A percentile compares a stretch with the other conserved stretches of the same genome.
These are phyloP conservation scores for Eulemur macaco DNA, from an alignment of 2,113 vertebrate species.

Conservation along the genomic window DNA sequence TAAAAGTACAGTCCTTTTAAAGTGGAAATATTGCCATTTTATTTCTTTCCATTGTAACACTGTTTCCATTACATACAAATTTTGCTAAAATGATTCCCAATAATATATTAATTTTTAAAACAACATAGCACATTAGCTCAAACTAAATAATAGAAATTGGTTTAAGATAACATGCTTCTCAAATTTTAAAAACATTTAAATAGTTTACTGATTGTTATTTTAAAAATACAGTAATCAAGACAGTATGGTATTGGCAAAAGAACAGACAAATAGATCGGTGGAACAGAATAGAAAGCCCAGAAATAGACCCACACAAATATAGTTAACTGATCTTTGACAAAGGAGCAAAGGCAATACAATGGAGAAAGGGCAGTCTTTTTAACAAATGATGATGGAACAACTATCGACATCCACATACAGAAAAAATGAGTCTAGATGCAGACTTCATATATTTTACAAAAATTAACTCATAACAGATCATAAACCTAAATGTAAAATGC, in stretches of 20 bases:
- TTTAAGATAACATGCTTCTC: conserved; percentile 14
- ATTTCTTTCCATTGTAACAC: neutral
- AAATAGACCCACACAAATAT: neutral
- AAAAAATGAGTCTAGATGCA: neutral
- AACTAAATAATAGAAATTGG: conserved; percentile 13
- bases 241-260: neutral
- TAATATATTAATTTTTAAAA: conserved; percentile 10
- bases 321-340: conserved; percentile 38
- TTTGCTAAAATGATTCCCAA: conserved; percentile 5
- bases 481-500: neutral
- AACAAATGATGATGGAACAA: neutral
- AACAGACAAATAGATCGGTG: conserved; percentile 34
- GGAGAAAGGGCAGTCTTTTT: neutral
- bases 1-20: neutral
- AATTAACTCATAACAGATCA: neutral
- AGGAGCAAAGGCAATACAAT: neutral
- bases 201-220: conserved; percentile 49
- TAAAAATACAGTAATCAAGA: conserved; percentile 29
- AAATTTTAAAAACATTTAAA: conserved; percentile 20
- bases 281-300: conserved; percentile 4
- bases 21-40: neutral
- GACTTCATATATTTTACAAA: neutral
- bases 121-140: neutral
- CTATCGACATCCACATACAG: neutral
- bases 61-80: neutral